Evolutionary conservation across 2,888 invertebrate genomes (phyloP), one percentile per base, ranked within the genome.

Genomic region (Drosophila paramelanica): DNA sequence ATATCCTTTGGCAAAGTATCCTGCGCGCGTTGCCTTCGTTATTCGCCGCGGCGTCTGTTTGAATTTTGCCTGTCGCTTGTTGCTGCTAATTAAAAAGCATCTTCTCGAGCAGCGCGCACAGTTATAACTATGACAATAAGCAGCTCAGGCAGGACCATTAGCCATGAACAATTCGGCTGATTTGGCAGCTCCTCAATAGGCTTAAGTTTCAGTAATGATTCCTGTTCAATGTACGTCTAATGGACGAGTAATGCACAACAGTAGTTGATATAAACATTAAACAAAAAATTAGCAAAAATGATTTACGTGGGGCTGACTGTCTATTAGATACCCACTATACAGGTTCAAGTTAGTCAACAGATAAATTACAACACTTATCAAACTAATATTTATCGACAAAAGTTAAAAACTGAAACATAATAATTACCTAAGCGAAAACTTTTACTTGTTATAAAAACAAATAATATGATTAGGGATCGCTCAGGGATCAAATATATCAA

Each of bases 1-100:
- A 43, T 52, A 56, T 75, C 60, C 59, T 67, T 67, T 61, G 50
- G 65, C 45, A 43, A 53, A 56, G 49, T 41, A 57, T 68, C 56
- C 67, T 58, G 77, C 25, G 67, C 25, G 67, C 57, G 69, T 55
- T 69, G 61, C 43, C 71, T 73, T 73, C 79, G 75, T 79, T 73
- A 13, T 64, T 55, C 50, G 23, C 23, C 11, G 55, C 31, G 31
- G 33, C 45, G 50, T 56, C 66, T 57, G 49, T 53, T 33, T 52
- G 42, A 49, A 58, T 78, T 55, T 42, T 68, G 64, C 47, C 57
- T 49, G 56, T 57, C 67, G 81, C 79, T 78, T 75, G 75, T 75
- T 79, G 80, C 76, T 70, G 84, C 87, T 83, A 83, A 83, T 83
- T 83, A 83, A 83, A 86, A 81, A 74, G 74, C 74, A 62, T 74